These are phyloP conservation scores for Tachina lurida DNA, from an alignment of 2,888 invertebrate species.

Conservation along the genomic window DNA sequence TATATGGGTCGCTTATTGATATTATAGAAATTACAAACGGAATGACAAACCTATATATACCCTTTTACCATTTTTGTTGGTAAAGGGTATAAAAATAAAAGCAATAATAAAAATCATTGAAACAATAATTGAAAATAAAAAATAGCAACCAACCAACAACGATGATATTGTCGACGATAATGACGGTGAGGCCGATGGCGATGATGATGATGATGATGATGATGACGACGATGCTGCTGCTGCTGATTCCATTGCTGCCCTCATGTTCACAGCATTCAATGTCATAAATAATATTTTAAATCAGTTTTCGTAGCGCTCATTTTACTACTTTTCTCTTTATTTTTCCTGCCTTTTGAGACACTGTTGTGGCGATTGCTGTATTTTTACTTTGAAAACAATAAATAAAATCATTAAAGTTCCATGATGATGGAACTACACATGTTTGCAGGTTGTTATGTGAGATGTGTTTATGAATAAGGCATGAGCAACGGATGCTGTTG, in stretches of 20 bases:
- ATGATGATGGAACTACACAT: constrained; percentile 34
- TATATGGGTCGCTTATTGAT: too few species aligned
- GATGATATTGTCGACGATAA: constrained; percentile 1
- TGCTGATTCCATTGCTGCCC: constrained; percentile 57
- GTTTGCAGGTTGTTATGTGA: constrained; percentile 7
- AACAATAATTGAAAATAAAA: constrained; percentile 15
- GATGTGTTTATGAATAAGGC: neutral
- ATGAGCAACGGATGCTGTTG: constrained; percentile 67
- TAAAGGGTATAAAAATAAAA: too few species aligned
- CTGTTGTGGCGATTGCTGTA: constrained; percentile 41
- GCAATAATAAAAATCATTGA: constrained; percentile 19
- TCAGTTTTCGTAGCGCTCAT: constrained; percentile 47
- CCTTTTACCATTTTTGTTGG: too few species aligned
- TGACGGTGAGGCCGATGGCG: constrained; percentile 9
- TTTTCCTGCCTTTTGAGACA: constrained; percentile 3
- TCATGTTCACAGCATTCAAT: constrained; percentile 67
- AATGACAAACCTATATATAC: too few species aligned
- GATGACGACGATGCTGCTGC: constrained; percentile 1
- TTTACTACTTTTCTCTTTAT: constrained; percentile 16
- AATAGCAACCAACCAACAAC: neutral
- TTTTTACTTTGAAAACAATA: constrained; percentile 51
- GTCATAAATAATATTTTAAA: constrained; percentile 66
- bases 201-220: neutral
- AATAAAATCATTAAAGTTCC: constrained; percentile 62
- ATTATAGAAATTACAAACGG: too few species aligned